Evolutionary conservation across 2,888 invertebrate species (phyloP).

Genomic region (Tetragonula carbonaria): DNA sequence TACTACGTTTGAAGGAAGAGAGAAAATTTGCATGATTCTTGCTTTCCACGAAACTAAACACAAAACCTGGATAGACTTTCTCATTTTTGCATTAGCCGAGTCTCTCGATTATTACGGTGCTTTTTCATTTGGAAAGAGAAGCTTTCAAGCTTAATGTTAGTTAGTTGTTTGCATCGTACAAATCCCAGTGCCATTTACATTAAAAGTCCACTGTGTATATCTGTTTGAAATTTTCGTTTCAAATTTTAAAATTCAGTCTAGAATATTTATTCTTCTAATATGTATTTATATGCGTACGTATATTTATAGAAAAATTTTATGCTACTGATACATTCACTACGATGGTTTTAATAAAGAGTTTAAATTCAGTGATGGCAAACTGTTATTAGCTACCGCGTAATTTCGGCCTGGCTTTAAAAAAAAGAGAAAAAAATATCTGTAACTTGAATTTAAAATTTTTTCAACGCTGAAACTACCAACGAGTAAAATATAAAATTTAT

Average conservation of each 20-base stretch:
- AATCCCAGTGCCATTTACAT: not conserved
- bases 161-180: not conserved
- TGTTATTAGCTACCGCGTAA: not conserved
- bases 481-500: not conserved
- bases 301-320: slow-evolving; percentile 14
- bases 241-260: slow-evolving; percentile 15
- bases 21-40: not conserved
- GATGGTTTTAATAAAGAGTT: not conserved
- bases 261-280: not conserved
- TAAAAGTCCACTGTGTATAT: not conserved
- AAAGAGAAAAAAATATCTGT: not conserved
- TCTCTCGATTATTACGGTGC: slow-evolving; percentile 30
- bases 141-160: slow-evolving; percentile 11
- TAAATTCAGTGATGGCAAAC: not conserved
- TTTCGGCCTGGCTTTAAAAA: not conserved
- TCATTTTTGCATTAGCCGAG: slow-evolving; percentile 25
- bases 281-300: not conserved
- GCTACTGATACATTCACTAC: no score
- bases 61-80: not conserved
- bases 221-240: slow-evolving; percentile 7
- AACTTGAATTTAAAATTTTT: not conserved
- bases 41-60: slow-evolving; percentile 31
- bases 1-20: not conserved
- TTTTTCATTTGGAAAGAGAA: slow-evolving; percentile 20
- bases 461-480: not conserved